Conservation (phyloP, 1,140 invertebrate species). For the Helicoverpa armigera region DNA sequence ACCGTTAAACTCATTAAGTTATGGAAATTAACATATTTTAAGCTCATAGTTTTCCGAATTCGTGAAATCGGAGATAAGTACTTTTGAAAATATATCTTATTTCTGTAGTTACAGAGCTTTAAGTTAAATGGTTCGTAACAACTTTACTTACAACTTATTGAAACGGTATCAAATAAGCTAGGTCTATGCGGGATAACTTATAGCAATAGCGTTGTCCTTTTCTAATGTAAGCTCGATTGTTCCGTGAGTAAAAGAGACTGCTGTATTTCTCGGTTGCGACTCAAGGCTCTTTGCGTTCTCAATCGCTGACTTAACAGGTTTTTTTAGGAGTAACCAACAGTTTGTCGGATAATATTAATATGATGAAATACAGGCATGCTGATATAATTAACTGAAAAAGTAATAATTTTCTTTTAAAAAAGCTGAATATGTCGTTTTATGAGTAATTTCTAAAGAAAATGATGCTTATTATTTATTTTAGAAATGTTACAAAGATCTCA, state of each 20-base stretch:
- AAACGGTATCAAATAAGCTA: conserved; percentile 57
- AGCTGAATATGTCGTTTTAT: too few species aligned
- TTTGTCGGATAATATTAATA: conserved; percentile 50
- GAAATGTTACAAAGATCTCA: too few species aligned
- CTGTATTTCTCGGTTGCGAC: conserved; percentile 59
- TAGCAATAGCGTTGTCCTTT: conserved; percentile 60
- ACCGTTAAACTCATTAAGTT: conserved; percentile 29
- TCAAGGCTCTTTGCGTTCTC: conserved; percentile 67
- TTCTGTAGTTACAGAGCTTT: conserved; percentile 46
- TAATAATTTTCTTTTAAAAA: too few species aligned
- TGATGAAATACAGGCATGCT: too few species aligned
- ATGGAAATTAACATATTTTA: conserved; percentile 62
- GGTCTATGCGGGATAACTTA: conserved; percentile 67
- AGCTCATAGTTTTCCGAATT: conserved; percentile 60
- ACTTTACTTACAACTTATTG: conserved; percentile 57
- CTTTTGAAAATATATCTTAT: conserved; percentile 58
- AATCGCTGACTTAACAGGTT: conserved; percentile 83
- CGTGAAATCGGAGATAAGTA: conserved; percentile 67
- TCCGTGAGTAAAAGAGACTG: conserved; percentile 63
- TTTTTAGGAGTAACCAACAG: conserved; percentile 66
- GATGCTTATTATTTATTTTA: too few species aligned
- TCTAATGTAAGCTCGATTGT: conserved; percentile 48
- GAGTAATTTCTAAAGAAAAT: too few species aligned
- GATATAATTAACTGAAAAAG: too few species aligned
- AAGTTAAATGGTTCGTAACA: conserved; percentile 47